These are phyloP conservation scores for Cataglyphis albicans DNA, from an alignment of 2,888 invertebrate genomes.

Conservation along the genomic window DNA sequence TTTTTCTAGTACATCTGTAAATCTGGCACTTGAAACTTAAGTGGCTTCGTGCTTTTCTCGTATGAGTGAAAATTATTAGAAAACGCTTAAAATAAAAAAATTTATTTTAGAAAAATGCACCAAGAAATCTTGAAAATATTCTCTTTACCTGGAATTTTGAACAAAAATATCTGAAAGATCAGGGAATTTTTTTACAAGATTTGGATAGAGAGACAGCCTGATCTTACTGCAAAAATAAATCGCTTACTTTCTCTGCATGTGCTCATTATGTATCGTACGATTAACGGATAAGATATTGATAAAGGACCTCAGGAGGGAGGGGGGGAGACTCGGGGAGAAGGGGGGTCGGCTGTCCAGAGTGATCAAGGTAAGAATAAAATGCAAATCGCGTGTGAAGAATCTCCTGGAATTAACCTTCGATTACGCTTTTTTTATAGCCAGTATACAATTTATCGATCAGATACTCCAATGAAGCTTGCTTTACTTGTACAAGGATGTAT, in stretches of 20 bases:
- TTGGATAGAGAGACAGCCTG: no score
- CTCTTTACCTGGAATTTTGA: no score
- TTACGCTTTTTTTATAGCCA: slow-evolving; percentile 19
- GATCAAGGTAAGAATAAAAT: slow-evolving; percentile 27
- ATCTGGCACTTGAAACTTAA: no score
- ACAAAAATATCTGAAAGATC: no score
- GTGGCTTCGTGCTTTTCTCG: no score
- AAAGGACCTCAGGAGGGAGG: background rate
- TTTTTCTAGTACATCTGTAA: no score
- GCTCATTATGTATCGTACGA: background rate
- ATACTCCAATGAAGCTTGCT: slow-evolving; percentile 32
- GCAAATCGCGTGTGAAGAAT: slow-evolving; percentile 26
- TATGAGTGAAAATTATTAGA: no score
- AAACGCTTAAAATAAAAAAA: no score
- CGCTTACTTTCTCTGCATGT: background rate
- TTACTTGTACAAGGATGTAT: slow-evolving; percentile 29
- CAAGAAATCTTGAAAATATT: no score
- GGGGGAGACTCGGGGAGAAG: no score
- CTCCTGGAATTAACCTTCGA: slow-evolving; percentile 53
- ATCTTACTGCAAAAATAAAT: background rate
- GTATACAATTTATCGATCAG: slow-evolving; percentile 41
- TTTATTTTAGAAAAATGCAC: no score
- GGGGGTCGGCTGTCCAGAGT: background rate
- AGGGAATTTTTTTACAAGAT: no score
- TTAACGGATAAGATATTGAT: background rate